A percentile compares a stretch with the other conserved stretches of the same genome.
phyloP scores from a whole-genome alignment of 2,113 vertebrate genomes.

The Alouatta palliata region DNA sequence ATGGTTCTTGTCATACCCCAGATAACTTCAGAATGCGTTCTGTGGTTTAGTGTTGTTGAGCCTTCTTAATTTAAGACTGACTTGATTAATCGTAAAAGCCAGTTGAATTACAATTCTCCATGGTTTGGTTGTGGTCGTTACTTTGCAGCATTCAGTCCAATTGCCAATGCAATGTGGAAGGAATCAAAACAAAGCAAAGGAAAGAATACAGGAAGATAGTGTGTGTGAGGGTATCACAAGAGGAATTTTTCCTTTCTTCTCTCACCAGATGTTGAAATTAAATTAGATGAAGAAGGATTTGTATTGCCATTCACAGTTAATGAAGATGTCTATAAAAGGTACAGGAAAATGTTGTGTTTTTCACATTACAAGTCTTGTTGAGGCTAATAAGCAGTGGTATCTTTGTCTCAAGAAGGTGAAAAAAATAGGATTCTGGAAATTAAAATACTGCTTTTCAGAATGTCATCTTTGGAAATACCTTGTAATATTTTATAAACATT shows the following conservation, averaged over 20 bases:
- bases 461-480: background rate
- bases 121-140: constrained; percentile 5
- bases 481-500: background rate
- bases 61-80: background rate
- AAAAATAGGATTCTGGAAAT: background rate
- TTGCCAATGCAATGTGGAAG: background rate
- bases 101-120: background rate
- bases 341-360: background rate
- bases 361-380: fast-evolving
- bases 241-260: constrained; percentile 58
- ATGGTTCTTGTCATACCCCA: fast-evolving
- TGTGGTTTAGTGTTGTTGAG: background rate
- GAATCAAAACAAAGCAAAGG: background rate
- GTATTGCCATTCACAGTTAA: constrained; percentile 85
- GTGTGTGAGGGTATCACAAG: constrained; percentile 2
- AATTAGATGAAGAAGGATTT: constrained; percentile 92
- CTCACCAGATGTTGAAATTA: constrained; percentile 93
- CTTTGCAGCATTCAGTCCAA: constrained; percentile 8
- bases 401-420: background rate
- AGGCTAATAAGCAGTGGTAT: background rate
- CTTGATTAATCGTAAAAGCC: background rate
- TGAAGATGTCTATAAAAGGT: constrained; percentile 90
- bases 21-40: background rate
- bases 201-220: background rate
- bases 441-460: background rate